phyloP scores from a whole-genome alignment of 2,113 vertebrate species.

The Stigmatopora argus region DNA sequence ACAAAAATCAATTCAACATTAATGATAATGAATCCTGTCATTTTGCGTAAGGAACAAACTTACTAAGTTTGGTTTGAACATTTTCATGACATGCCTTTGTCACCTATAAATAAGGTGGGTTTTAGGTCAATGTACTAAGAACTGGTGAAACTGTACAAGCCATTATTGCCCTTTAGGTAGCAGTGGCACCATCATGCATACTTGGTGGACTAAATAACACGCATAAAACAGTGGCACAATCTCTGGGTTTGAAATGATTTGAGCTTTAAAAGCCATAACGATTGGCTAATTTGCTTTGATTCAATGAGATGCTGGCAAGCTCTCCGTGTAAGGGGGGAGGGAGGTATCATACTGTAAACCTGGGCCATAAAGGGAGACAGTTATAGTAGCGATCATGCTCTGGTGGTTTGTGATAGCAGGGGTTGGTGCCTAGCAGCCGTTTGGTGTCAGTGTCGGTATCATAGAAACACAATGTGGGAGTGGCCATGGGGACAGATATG shows the following conservation, averaged over 20 bases:
- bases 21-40: too few species aligned
- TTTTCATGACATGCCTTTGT: too few species aligned
- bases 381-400: conserved; percentile 49
- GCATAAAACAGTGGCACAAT: conserved; percentile 55
- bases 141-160: too few species aligned
- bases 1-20: too few species aligned
- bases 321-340: conserved; percentile 34
- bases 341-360: conserved; percentile 20
- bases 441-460: conserved; percentile 41
- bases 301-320: conserved; percentile 46
- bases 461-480: conserved; percentile 43
- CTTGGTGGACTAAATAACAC: conserved; percentile 45
- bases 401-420: conserved; percentile 50
- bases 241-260: conserved; percentile 60
- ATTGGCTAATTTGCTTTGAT: conserved; percentile 58
- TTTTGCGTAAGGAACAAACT: too few species aligned
- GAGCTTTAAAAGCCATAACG: conserved; percentile 43
- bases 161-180: conserved; percentile 43
- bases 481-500: conserved; percentile 38
- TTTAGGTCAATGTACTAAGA: too few species aligned
- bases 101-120: too few species aligned
- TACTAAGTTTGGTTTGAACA: too few species aligned
- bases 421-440: conserved; percentile 54
- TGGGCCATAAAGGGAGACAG: conserved; percentile 55
- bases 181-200: conserved; percentile 38